Evolutionary conservation across 2,797 vertebrate species (phyloP), one percentile per base, ranked within the genome.

Genomic region (Mustela erminea): DNA sequence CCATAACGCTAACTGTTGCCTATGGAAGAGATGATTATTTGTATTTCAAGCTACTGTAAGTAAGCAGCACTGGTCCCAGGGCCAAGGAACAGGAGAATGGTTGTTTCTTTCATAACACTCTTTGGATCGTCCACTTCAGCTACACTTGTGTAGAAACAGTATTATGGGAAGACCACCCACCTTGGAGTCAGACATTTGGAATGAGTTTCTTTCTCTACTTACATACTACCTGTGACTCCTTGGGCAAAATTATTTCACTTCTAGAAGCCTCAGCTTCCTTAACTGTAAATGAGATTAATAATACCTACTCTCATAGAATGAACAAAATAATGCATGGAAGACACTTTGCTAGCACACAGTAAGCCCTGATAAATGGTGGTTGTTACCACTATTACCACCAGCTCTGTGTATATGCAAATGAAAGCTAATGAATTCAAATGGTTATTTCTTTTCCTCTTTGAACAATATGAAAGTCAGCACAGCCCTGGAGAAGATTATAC

Each of bases 401-500:
- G 78, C 35, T 93, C 77, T 96, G 80, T 58, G 78, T 84, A 80
- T 77, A 92, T 89, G 95, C 78, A 96, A 95, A 97, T 96, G 82
- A 96, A 95, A 64, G 41, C 41, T 92, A 97, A 96, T 78, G 78
- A 94, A 93, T 89, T 90, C 86, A 86, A 94, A 83, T 68, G 10
- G 29, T 62, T 87, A 88, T 81, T 96, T 96, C 64, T 96, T 84
- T 90, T 90, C 70, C 83, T 96, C 62, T 85, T 75, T 95, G 66
- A 98, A 98, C 96, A 97, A 93, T 84, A 97, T 20, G 20, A 85
- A 90, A 87, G 82, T 89, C 66, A 41, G 75, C 81, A 54, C 49
- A 58, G 49, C 66, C 21, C 0, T 21, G 32, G 87, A 96, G 96
- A 98, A 95, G 93, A 97, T 97, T 96, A 97, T 23, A 96, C 85